These are phyloP conservation scores for Thaleichthys pacificus DNA, from an alignment of 2,797 vertebrate species.

Conservation along the genomic window DNA sequence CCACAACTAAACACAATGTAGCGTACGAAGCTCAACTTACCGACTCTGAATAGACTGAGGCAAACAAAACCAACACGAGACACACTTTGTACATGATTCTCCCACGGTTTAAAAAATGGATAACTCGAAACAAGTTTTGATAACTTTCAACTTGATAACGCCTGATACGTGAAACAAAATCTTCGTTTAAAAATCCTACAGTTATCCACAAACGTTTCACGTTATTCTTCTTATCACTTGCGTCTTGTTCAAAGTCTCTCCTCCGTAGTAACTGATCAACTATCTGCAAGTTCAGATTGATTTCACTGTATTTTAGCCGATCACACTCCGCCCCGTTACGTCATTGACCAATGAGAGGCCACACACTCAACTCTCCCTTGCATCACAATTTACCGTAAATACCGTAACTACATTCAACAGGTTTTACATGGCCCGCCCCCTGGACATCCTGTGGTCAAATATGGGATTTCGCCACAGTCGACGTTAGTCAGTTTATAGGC, in stretches of 20 bases:
- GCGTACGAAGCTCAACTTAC: conserved; percentile 59
- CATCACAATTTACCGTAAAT: conserved; percentile 38
- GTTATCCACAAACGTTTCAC: background rate
- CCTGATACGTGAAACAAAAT: background rate
- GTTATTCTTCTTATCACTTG: background rate
- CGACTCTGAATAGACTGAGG: conserved; percentile 74
- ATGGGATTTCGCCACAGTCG: no score
- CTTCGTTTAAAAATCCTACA: background rate
- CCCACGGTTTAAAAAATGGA: conserved; percentile 4
- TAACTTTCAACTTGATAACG: background rate
- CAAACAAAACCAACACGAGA: conserved; percentile 65
- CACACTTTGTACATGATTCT: conserved; percentile 65
- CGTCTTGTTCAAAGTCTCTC: no score
- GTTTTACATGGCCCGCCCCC: background rate
- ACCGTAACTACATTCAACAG: conserved; percentile 7
- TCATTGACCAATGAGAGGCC: background rate
- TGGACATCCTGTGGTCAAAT: no score
- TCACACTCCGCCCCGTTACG: conserved; percentile 22
- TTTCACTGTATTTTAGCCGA: conserved; percentile 27
- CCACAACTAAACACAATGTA: background rate
- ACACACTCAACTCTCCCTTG: conserved; percentile 2
- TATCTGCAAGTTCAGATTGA: accelerated
- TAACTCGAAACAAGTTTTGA: background rate
- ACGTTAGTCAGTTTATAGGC: no score
- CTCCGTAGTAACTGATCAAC: background rate